phyloP scores from a whole-genome alignment of 2,797 vertebrate genomes.

The Hydrocynus forskahlii region DNA sequence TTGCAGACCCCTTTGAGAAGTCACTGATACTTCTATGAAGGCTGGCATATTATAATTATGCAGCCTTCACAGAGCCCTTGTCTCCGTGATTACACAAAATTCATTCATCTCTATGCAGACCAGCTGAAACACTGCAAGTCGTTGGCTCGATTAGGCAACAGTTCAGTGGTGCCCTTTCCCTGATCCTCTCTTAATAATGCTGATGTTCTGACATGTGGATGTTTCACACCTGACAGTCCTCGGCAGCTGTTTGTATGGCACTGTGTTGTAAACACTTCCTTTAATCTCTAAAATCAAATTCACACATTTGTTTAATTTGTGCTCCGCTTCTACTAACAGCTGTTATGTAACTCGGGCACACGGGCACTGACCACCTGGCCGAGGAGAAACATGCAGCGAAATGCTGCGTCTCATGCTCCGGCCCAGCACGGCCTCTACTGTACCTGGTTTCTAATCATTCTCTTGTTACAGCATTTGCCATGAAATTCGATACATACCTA shows the following conservation, averaged over 20 bases:
- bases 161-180: conserved; percentile 52
- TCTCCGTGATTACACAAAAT: conserved; percentile 2
- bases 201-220: conserved; percentile 51
- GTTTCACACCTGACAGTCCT: conserved; percentile 52
- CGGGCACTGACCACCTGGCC: conserved; percentile 8
- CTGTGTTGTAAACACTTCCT: conserved; percentile 44
- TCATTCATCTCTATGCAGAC: not conserved
- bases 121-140: conserved; percentile 3
- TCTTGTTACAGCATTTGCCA: conserved; percentile 19
- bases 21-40: not conserved
- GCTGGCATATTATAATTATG: not conserved
- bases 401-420: conserved; percentile 25
- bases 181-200: conserved; percentile 56
- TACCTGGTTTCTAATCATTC: conserved; percentile 18
- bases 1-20: not conserved
- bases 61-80: not conserved
- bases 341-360: conserved; percentile 38
- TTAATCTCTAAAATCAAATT: conserved; percentile 10
- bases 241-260: conserved; percentile 39
- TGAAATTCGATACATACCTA: conserved; percentile 5
- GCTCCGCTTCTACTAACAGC: conserved; percentile 55
- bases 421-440: conserved; percentile 8
- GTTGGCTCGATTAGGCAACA: not conserved
- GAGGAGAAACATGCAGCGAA: conserved; percentile 24
- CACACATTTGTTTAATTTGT: conserved; percentile 63